Evolutionary conservation across 2,888 invertebrate genomes (phyloP).

Genomic region (Amiota communis): DNA sequence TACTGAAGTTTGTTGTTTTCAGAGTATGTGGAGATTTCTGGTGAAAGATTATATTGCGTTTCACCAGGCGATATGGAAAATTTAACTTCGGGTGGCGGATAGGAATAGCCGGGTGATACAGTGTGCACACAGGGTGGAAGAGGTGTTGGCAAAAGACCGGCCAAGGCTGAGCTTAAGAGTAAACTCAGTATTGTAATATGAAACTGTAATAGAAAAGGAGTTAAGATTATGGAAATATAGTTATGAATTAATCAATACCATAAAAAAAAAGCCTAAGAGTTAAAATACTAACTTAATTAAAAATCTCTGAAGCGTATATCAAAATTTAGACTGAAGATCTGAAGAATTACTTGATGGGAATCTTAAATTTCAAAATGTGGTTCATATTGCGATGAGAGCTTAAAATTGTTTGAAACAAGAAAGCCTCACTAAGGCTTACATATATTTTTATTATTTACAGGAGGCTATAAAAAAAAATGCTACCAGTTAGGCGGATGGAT

Average conservation of each 20-base stretch:
- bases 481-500: no score
- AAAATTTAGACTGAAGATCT: no score
- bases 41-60: conserved; percentile 62
- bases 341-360: no score
- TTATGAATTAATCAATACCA: neutral
- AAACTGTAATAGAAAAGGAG: conserved; percentile 49
- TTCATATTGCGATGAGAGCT: no score
- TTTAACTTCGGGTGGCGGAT: conserved; percentile 76
- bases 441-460: no score
- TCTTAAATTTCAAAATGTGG: no score
- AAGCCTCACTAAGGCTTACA: no score
- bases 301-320: no score
- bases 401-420: no score
- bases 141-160: conserved; percentile 54
- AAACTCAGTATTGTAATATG: conserved; percentile 65
- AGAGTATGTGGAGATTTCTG: conserved; percentile 64
- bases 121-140: conserved; percentile 68
- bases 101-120: conserved; percentile 74
- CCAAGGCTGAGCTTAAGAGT: conserved; percentile 56
- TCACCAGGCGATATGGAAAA: conserved; percentile 72
- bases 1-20: conserved; percentile 71
- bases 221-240: neutral
- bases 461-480: no score
- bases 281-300: no score
- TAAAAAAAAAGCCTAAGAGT: neutral